Percentiles rank a stretch among this genome's conserved stretches.
Evolutionary conservation across 2,113 vertebrate genomes (phyloP).

Genomic region (Rhea pennata): DNA sequence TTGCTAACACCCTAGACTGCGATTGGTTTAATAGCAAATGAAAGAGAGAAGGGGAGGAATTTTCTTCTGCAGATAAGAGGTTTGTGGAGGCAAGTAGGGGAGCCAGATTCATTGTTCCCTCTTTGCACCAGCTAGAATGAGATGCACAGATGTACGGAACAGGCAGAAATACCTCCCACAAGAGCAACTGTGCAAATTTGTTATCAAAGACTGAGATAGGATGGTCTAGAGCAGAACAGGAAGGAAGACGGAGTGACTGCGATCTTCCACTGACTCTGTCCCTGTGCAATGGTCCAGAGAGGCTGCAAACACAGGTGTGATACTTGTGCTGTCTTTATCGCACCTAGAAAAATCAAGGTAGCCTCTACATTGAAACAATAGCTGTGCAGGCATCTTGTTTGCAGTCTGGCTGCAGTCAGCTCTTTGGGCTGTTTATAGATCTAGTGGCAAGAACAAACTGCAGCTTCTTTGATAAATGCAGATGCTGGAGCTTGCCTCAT

Average conservation of each 20-base stretch:
- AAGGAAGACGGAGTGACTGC: neutral
- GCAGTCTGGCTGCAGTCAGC: constrained; percentile 10
- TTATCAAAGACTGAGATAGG: neutral
- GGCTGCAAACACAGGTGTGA: neutral
- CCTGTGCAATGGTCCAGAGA: neutral
- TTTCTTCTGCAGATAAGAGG: neutral
- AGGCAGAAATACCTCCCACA: neutral
- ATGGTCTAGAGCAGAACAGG: neutral
- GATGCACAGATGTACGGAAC: neutral
- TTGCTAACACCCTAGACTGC: constrained; percentile 18
- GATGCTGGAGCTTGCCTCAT: constrained; percentile 39
- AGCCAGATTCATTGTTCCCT: neutral
- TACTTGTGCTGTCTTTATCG: neutral
- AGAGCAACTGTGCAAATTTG: neutral
- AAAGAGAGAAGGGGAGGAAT: neutral
- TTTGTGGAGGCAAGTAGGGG: neutral
- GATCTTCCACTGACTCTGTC: neutral
- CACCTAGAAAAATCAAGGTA: neutral
- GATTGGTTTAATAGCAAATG: neutral
- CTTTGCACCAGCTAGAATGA: accelerated
- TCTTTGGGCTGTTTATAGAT: constrained; percentile 1
- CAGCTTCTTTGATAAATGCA: constrained; percentile 56
- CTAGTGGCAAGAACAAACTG: constrained; percentile 39
- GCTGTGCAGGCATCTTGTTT: neutral
- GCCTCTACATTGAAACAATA: neutral